Evolutionary conservation across 1,140 invertebrate genomes (phyloP), one percentile per base, ranked within the genome.

Genomic region (Drosophila rhopaloa): DNA sequence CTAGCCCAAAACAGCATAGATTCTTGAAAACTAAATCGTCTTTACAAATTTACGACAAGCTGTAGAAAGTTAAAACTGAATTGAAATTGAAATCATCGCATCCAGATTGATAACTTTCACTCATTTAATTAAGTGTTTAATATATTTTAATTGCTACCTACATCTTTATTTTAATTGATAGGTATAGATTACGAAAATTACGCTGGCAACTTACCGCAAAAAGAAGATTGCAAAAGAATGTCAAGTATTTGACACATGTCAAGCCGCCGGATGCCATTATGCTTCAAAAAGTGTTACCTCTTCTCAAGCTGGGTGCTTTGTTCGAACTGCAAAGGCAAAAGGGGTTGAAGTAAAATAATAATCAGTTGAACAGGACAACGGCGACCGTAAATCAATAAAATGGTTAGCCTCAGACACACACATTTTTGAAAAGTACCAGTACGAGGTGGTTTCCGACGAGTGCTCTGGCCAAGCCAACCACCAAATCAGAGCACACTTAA

Each of bases 141-240:
- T 32, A 32, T 6, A 32, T 7, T 32, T 32, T 32, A 32, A 32
- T 32, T 32, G 6, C 1, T 32, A 32, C 8, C 29, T 8, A 32
- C 6, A 32, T 2, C 29, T 7, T 8, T 32, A 32, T 32, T 32
- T 32, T 32, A 8, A 32, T 32, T 7, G 6, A 7, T 1, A 32
- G 7, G 29, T 8, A 8, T 32, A 8, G 8, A 16, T 19, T 10
- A 16, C 9, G 43, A 44, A 7, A 24, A 32, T 6, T 11, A 4
- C 1, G 11, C 5, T 16, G 11, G 0, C 37, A 95, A 95, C 80
- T 96, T 93, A 97, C 96, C 93, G 96, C 96, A 93, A 97, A 97
- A 48, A 97, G 92, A 80, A 97, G 93, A 93, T 97, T 97, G 94
- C 97, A 97, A 80, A 96, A 94, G 91, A 97, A 97, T 58, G 97